Base-by-base conservation (phyloP, 2,888 invertebrate genomes). In the Drosophila prolongata region DNA sequence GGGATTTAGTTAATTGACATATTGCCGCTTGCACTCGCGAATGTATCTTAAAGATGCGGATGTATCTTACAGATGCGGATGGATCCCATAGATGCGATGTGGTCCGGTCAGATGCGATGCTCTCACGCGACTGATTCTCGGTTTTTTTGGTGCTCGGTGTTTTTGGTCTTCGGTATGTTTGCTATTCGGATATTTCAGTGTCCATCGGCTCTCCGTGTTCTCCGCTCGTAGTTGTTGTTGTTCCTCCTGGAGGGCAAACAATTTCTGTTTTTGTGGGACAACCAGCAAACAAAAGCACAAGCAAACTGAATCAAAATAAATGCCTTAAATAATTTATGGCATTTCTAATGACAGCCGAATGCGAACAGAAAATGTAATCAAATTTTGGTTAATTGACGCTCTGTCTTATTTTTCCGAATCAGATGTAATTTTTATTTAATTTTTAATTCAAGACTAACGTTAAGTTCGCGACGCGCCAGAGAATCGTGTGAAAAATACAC, bases 241-340 rank as follows among this genome's bases (percentile, higher is more conserved):
- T 71, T 50, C 37, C 43, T 61, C 70, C 78, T 86, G 74, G 74
- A 79, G 78, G 80, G 68, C 80, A 76, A 83, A 76, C 76, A 85
- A 76, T 77, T 84, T 78, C 67, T 70, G 69, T 69, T 58, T 64
- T 57, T 53, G 71, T 86, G 86, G 71, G 83, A 65, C 70, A 83
- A 62, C 64, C 57, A 38, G 19, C 69, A 68, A 71, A 64, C 68
- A 79, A 60, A 24, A 62, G 55, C 50, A 56, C 47, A 55, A 40
- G 35, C 16, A 47, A 49, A 61, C 66, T 70, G 84, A 85, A 85
- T 78, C 76, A 76, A 78, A 83, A 78, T 72, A 77, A 76, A 83
- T 77, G 70, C 71, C 73, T 79, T 88, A 74, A 89, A 87, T 86
- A 80, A 87, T 86, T 84, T 72, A 87, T 78, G 77, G 75, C 70